phyloP scores from a whole-genome alignment of 2,888 invertebrate species.

The Drosophila lutescens region DNA sequence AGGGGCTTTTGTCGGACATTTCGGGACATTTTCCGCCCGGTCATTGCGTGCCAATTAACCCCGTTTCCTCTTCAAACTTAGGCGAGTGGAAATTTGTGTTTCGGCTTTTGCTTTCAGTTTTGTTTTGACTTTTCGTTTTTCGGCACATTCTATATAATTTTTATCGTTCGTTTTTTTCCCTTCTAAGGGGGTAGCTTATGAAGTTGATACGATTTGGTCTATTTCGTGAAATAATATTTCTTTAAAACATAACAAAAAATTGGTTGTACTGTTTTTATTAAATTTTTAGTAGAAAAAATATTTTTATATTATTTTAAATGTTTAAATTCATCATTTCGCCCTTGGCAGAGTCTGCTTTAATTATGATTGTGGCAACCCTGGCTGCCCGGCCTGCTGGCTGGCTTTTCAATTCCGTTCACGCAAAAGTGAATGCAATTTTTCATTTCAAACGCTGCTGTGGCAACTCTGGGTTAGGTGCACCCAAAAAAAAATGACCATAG shows the following conservation, averaged over 20 bases:
- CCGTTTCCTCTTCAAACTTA: conserved; percentile 29
- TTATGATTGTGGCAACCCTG: conserved; percentile 38
- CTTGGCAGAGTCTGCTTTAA: conserved; percentile 23
- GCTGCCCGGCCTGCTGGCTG: conserved; percentile 20
- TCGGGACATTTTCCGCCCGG: conserved; percentile 4
- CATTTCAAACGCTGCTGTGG: conserved; percentile 43
- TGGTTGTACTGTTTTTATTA: no score
- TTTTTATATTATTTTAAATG: neutral
- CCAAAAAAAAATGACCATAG: no score
- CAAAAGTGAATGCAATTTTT: conserved; percentile 52
- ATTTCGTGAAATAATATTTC: no score
- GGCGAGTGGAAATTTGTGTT: conserved; percentile 18
- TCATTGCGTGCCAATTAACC: conserved; percentile 56
- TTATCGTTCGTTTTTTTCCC: no score
- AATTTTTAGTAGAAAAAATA: no score
- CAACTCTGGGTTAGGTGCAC: conserved; percentile 23
- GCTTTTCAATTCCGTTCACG: conserved; percentile 66
- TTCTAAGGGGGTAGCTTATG: neutral
- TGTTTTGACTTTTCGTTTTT: neutral
- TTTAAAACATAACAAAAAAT: no score
- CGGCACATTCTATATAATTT: conserved; percentile 5
- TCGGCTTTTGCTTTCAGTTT: neutral
- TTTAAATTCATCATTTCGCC: conserved; percentile 1
- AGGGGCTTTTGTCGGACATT: neutral
- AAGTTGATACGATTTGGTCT: neutral